phyloP scores from a whole-genome alignment of 2,888 invertebrate genomes.

The Pherbina coryleti region DNA sequence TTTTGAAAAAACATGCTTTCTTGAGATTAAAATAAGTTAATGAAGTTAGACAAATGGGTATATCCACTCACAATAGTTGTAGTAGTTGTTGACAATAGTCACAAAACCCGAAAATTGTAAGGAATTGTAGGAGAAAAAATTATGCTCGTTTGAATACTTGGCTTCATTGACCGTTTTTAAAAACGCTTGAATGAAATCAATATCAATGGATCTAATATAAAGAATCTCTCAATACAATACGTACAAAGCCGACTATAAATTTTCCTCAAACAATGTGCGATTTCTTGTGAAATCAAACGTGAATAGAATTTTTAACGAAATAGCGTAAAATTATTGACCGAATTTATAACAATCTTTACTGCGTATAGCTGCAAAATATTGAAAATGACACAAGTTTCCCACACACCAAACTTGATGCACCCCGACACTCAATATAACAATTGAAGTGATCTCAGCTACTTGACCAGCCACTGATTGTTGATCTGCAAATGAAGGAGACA shows the following conservation, averaged over 20 bases:
- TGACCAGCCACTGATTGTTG: neutral
- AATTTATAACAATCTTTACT: neutral
- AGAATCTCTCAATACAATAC: neutral
- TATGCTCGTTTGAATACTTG: neutral
- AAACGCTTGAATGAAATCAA: neutral
- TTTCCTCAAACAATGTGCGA: neutral
- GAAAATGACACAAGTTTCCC: conserved; percentile 28
- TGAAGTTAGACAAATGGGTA: too few relatives aligned
- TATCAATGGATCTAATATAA: too few relatives aligned
- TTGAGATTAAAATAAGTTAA: neutral
- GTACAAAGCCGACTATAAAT: neutral
- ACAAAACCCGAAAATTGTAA: too few relatives aligned
- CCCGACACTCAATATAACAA: neutral
- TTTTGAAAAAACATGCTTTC: neutral
- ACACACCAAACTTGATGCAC: neutral
- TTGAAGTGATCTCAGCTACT: neutral
- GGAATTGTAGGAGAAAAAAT: neutral
- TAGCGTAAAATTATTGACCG: conserved; percentile 8
- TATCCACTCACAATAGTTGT: too few relatives aligned
- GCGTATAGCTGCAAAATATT: neutral
- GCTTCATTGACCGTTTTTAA: neutral
- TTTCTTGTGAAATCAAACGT: conserved; percentile 35
- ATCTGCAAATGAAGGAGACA: neutral
- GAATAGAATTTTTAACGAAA: neutral
- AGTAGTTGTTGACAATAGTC: too few relatives aligned